Percentiles rank a stretch among this genome's conserved stretches.
phyloP scores from a whole-genome alignment of 2,113 vertebrate genomes.

The Pedionomus torquatus region DNA sequence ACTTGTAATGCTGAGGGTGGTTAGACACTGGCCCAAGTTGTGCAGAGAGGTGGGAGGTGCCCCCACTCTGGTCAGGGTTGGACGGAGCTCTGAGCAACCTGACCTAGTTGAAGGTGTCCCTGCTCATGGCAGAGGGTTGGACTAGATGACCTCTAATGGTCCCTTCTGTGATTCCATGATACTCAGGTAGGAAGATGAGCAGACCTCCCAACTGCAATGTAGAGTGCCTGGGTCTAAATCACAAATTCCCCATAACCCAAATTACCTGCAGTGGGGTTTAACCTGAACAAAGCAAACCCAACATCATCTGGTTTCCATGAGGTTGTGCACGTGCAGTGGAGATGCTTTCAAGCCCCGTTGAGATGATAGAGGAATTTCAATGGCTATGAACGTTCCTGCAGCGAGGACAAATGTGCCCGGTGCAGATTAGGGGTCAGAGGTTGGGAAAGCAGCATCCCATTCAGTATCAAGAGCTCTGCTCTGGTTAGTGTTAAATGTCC shows the following conservation, averaged over 20 bases:
- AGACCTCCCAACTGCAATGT: accelerated
- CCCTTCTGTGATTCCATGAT: not conserved
- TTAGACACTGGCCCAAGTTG: accelerated
- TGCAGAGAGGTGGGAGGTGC: not conserved
- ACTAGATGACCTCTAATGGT: not conserved
- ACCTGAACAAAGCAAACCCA: not conserved
- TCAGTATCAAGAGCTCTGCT: not conserved
- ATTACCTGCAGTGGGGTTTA: not conserved
- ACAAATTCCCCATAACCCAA: not conserved
- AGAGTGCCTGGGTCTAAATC: not conserved
- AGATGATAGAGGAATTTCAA: not conserved
- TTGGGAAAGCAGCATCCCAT: not conserved
- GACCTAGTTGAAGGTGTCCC: accelerated
- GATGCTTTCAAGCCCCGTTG: not conserved
- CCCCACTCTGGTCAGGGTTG: not conserved
- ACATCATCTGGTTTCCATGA: not conserved
- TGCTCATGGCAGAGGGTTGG: accelerated
- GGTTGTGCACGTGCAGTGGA: not conserved
- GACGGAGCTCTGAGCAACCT: not conserved
- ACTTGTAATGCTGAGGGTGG: accelerated
- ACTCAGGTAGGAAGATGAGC: not conserved
- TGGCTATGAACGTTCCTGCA: not conserved
- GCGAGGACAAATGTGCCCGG: accelerated
- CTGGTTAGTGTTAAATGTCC: not conserved
- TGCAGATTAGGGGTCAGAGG: not conserved